phyloP scores from a whole-genome alignment of 2,888 invertebrate genomes.

The Microctonus hyperodae region DNA sequence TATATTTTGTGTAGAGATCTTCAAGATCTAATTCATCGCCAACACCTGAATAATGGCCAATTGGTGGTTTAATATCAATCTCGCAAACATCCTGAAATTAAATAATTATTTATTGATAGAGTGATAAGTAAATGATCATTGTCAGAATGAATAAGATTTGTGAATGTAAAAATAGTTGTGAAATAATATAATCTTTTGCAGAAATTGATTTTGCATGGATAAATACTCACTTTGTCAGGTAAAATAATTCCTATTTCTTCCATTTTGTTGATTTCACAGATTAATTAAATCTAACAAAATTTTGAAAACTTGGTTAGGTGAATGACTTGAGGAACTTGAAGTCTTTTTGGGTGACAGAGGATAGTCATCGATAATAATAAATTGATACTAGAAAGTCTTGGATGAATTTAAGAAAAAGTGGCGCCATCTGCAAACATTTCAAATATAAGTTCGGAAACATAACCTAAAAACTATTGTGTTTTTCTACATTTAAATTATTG shows the following conservation, averaged over 20 bases:
- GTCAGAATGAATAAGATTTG: constrained; percentile 40
- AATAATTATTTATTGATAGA: not conserved
- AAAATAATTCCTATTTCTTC: constrained; percentile 83
- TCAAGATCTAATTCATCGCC: constrained; percentile 87
- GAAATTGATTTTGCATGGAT: not conserved
- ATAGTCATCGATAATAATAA: too few species aligned
- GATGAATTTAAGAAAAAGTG: too few species aligned
- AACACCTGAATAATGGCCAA: constrained; percentile 73
- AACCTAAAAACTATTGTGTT: too few species aligned
- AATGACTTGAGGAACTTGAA: constrained; percentile 6
- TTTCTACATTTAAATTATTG: too few species aligned
- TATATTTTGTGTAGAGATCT: constrained; percentile 95
- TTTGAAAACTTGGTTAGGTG: constrained; percentile 2
- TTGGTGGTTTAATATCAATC: constrained; percentile 71
- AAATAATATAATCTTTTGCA: not conserved
- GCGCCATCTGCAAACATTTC: too few species aligned
- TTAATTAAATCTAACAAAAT: not conserved
- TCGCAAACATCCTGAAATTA: constrained; percentile 71
- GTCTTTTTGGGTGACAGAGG: not conserved
- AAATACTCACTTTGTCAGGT: constrained; percentile 76
- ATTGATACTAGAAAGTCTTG: too few species aligned
- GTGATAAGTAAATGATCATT: constrained; percentile 33
- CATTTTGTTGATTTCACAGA: constrained; percentile 65
- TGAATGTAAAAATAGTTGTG: not conserved
- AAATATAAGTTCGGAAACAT: too few species aligned